These are phyloP conservation scores for Netelia fuscicornis DNA, from an alignment of 2,888 invertebrate genomes.

Conservation along the genomic window DNA sequence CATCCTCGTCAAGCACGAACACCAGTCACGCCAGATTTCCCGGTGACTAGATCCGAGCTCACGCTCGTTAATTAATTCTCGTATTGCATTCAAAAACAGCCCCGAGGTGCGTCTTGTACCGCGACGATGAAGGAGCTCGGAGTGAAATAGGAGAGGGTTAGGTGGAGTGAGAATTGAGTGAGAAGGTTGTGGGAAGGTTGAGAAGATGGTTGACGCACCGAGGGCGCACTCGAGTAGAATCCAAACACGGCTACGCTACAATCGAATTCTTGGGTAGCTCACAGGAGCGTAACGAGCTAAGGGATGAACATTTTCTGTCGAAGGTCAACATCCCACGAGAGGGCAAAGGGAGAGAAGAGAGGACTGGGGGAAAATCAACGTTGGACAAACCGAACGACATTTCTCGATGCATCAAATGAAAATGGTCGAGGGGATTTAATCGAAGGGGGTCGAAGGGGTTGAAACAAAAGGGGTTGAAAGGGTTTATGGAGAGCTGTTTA, in stretches of 20 bases:
- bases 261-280: neutral
- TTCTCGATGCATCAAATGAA: too few species aligned
- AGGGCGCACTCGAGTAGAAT: conserved; percentile 8
- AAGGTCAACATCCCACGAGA: conserved; percentile 56
- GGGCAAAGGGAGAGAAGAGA: neutral
- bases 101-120: conserved; percentile 43
- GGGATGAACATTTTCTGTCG: conserved; percentile 48
- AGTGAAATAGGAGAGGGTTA: neutral
- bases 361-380: too few species aligned
- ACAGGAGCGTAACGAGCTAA: conserved; percentile 49
- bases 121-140: conserved; percentile 10
- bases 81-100: conserved; percentile 76
- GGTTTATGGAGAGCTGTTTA: too few species aligned
- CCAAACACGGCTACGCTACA: neutral
- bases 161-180: too few species aligned
- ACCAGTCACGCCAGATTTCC: conserved; percentile 79
- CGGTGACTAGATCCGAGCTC: conserved; percentile 72
- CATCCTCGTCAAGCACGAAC: conserved; percentile 72
- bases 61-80: conserved; percentile 79
- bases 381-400: too few species aligned
- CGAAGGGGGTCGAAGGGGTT: too few species aligned
- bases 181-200: too few species aligned
- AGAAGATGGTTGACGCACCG: conserved; percentile 11
- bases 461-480: too few species aligned
- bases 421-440: too few species aligned